phyloP scores from a whole-genome alignment of 2,888 invertebrate species.

The Ctenicera cuprea region DNA sequence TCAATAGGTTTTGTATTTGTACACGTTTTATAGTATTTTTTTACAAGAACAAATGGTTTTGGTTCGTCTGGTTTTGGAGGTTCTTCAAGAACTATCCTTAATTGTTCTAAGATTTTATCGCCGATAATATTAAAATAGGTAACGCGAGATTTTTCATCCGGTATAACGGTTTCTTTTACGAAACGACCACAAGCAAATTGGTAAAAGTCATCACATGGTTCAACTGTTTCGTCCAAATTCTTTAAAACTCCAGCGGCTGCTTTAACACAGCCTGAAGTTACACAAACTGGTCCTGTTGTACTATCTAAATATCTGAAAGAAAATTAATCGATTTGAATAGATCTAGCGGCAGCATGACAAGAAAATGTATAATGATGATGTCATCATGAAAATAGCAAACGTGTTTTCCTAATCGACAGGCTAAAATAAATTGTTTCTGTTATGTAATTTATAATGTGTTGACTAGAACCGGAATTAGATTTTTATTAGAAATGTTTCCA shows the following conservation, averaged over 20 bases:
- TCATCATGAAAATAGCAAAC: too few species aligned
- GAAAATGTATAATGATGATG: too few species aligned
- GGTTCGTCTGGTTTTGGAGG: constrained; percentile 78
- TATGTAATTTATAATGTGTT: too few species aligned
- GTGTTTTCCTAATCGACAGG: too few species aligned
- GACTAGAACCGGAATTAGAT: too few species aligned
- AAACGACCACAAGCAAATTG: constrained; percentile 87
- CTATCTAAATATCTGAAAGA: constrained; percentile 63
- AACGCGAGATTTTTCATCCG: constrained; percentile 87
- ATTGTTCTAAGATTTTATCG: constrained; percentile 84
- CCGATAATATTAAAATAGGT: constrained; percentile 85
- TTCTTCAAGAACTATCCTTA: constrained; percentile 81
- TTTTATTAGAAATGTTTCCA: too few species aligned
- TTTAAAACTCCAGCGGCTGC: constrained; percentile 84
- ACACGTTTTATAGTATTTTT: constrained; percentile 89
- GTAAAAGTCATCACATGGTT: constrained; percentile 90
- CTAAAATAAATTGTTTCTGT: too few species aligned
- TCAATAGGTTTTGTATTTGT: constrained; percentile 91
- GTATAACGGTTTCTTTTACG: constrained; percentile 82
- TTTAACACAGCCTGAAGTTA: constrained; percentile 86
- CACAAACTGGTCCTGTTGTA: constrained; percentile 75
- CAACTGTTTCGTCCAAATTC: constrained; percentile 82
- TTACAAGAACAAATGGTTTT: constrained; percentile 85
- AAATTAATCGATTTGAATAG: too few species aligned
- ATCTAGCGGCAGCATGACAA: too few species aligned